Evolutionary conservation across 2,797 vertebrate species (phyloP), one percentile per base, ranked within the genome.

Genomic region (Loris lydekkerianus): DNA sequence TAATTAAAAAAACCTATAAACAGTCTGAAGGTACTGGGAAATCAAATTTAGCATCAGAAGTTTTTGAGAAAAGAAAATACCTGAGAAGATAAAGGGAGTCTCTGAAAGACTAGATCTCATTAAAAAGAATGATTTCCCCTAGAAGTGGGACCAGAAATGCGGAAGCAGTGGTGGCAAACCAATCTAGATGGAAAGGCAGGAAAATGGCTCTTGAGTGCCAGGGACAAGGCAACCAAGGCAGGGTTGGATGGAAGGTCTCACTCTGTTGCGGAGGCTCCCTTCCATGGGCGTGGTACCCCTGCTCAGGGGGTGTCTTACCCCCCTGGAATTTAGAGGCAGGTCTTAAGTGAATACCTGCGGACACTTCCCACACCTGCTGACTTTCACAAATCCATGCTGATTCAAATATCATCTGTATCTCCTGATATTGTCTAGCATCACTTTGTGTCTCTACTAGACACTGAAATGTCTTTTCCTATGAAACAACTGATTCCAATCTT

Each of bases 371-470:
- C 27, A 46, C 61, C 43, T n/a, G 29, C 27, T 84, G 81, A 67
- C 5, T 31, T 84, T n/a, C 43, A 84, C 61, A 49, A 10, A 84
- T n/a, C 43, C 20, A 7, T 23, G 29, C 34, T 81, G 78, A 61
- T 4, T 13, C 58, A 5, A 29, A 20, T 43, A 5, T 29, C 1
- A 0, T 1, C 27, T 23, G 60, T 23, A n/a, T 65, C 18, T 67
- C 43, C 29, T 46, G 40, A 67, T 67, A 11, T 9, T 67, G 61
- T 27, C 21, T 7, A 18, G 60, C 9, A 14, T 53, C 43, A 77
- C 34, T 53, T 34, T 23, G 3, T 31, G 43, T 65, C 11, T 60
- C 43, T 37, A 14, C 73, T 29, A 53, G 31, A 25, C 2, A 27
- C 25, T 20, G 15, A 11, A 18, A 31, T 49, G 2, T 10, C 61